These are phyloP conservation scores for Danio jaintianensis DNA, from an alignment of 2,797 vertebrate species.

Conservation along the genomic window DNA sequence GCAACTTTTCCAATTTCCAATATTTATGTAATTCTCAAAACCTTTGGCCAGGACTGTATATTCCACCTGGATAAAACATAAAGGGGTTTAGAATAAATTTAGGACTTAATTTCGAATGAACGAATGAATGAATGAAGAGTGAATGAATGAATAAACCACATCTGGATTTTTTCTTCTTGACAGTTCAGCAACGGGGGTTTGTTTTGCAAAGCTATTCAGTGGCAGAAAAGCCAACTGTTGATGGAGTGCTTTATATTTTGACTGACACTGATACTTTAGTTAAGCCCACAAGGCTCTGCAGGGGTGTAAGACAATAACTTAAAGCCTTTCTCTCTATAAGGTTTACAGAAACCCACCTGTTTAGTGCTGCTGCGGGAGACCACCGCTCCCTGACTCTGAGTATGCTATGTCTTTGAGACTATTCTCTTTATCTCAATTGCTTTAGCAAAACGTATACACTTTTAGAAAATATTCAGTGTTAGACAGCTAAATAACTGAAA, in stretches of 20 bases:
- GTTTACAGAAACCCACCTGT: slow-evolving; percentile 76
- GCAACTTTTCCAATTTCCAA: too few relatives aligned
- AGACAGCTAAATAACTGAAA: background rate
- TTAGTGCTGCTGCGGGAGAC: slow-evolving; percentile 43
- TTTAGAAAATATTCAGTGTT: background rate
- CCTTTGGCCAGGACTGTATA: too few relatives aligned
- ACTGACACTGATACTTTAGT: slow-evolving; percentile 76
- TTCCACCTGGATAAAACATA: slow-evolving; percentile 1
- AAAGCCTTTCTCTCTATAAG: slow-evolving; percentile 73
- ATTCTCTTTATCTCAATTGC: slow-evolving; percentile 15
- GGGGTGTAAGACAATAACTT: slow-evolving; percentile 81
- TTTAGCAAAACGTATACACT: background rate
- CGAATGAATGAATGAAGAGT: slow-evolving; percentile 8
- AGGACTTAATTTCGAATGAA: background rate
- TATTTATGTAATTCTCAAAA: too few relatives aligned
- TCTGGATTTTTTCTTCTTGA: slow-evolving; percentile 53
- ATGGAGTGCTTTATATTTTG: slow-evolving; percentile 69
- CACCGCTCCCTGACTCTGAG: slow-evolving; percentile 19
- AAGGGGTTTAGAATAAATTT: slow-evolving; percentile 11
- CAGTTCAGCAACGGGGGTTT: slow-evolving; percentile 71
- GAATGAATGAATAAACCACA: slow-evolving; percentile 25
- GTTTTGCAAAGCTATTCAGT: slow-evolving; percentile 73
- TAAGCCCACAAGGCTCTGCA: slow-evolving; percentile 71
- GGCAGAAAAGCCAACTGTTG: slow-evolving; percentile 75
- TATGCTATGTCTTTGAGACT: slow-evolving; percentile 22